These are phyloP conservation scores for Bufotes viridis DNA, from an alignment of 2,797 vertebrate genomes.

Conservation along the genomic window DNA sequence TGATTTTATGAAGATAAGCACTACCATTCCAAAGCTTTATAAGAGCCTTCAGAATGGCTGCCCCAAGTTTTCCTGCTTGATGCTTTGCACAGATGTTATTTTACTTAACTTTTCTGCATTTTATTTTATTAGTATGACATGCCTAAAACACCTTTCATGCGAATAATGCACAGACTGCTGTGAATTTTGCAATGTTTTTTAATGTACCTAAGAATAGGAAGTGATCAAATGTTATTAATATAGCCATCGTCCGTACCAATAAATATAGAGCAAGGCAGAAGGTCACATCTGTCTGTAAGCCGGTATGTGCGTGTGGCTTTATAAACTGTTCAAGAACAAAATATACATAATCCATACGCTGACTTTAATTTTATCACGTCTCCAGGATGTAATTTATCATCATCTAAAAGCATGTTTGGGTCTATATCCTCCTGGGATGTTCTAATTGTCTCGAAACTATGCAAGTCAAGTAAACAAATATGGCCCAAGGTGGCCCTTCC, in stretches of 20 bases:
- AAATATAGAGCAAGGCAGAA: slow-evolving; percentile 9
- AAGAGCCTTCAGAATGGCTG: background rate
- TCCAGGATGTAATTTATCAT: slow-evolving; percentile 49
- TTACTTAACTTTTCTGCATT: background rate
- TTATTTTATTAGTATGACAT: slow-evolving; percentile 11
- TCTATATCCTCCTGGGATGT: background rate
- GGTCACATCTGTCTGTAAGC: slow-evolving; percentile 44
- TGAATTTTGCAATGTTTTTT: slow-evolving; percentile 9
- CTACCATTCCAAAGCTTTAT: background rate
- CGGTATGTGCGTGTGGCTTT: background rate
- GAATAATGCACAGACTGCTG: background rate
- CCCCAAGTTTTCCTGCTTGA: background rate
- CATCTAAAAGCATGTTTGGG: slow-evolving; percentile 19
- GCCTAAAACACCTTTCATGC: slow-evolving; percentile 9
- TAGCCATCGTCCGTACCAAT: background rate
- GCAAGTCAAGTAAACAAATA: slow-evolving; percentile 7
- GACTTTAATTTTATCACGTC: slow-evolving; percentile 21
- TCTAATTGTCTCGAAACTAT: slow-evolving; percentile 42
- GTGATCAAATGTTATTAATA: slow-evolving; percentile 18
- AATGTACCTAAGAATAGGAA: background rate
- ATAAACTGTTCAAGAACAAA: slow-evolving; percentile 11
- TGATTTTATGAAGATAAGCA: background rate
- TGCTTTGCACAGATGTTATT: slow-evolving; percentile 5
- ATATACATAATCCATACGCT: background rate
- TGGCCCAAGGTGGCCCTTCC: slow-evolving; percentile 12